Evolutionary conservation across 2,113 vertebrate species (phyloP), one percentile per base, ranked within the genome.

Genomic region (Clarias batrachus): DNA sequence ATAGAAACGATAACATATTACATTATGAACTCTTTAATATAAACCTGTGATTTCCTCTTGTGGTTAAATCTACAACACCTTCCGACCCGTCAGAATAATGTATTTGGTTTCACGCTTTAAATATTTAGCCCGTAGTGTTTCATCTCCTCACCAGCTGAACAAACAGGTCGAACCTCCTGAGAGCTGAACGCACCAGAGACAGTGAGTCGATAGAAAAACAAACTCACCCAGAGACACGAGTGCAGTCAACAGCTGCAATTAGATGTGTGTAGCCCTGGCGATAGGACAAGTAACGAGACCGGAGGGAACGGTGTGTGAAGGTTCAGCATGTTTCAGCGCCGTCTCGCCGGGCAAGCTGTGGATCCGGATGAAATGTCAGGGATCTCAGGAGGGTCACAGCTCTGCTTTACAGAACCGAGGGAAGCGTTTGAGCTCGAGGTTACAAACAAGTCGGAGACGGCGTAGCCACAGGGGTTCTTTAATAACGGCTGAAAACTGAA

Each of bases 191-290:
- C 71, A 65, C 81, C 17, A 54, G 81, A 81, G 60, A 84, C 68
- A 76, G 73, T 14, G 73, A 86, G 70, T 82, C 37, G 41, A 70
- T 57, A 62, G 59, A 52, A 86, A 81, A 86, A 86, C 82, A 86
- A 62, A 84, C 80, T 52, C 78, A 82, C 66, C 85, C 70, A 82
- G 70, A 82, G 89, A 86, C 81, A 71, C 6, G 25, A 80, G 33
- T 76, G 60, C 41, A 88, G 81, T 86, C 86, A 88, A 90, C 89
- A 88, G 73, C 57, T 66, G 74, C 88, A 87, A 86, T 89, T 85
- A 89, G 76, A 65, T 30, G 48, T 78, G 80, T 4, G 86, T 81
- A 86, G 82, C 86, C 86, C 54, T 70, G 86, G 86, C 37, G 74
- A 90, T 63, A 17, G 74, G 60, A 84, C 23, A 76, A 73, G 81